Evolutionary conservation across 2,797 vertebrate genomes (phyloP).

Genomic region (Tamandua tetradactyla): DNA sequence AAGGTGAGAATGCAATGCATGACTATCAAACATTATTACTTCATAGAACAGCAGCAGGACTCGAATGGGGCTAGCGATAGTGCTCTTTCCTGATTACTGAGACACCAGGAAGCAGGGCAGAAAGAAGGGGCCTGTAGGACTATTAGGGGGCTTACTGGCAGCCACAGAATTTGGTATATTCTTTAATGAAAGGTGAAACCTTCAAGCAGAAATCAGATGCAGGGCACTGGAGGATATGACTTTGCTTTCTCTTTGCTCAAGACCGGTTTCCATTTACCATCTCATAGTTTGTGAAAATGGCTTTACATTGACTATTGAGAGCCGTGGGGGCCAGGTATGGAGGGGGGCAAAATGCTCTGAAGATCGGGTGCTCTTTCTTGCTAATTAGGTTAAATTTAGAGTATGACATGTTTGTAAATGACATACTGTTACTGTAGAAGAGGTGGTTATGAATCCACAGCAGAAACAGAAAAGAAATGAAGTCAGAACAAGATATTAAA

Average conservation of each 20-base stretch:
- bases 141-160: not conserved
- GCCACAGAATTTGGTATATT: rapidly evolving
- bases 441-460: not conserved
- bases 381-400: conserved; percentile 51
- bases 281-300: not conserved
- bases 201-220: conserved; percentile 3
- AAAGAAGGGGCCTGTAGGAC: conserved; percentile 35
- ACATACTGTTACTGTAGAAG: not conserved
- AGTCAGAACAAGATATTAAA: conserved; percentile 29
- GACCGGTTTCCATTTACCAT: conserved; percentile 12
- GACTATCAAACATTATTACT: not conserved
- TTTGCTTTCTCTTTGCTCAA: not conserved
- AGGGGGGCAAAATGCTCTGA: conserved; percentile 9
- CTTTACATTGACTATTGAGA: conserved; percentile 9
- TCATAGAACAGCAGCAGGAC: conserved; percentile 13
- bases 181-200: conserved; percentile 53
- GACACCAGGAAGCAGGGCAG: not conserved
- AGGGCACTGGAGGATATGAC: conserved; percentile 19
- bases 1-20: conserved; percentile 26
- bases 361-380: rapidly evolving
- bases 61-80: not conserved
- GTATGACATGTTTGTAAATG: conserved; percentile 30
- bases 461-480: not conserved
- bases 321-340: rapidly evolving
- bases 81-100: not conserved